A percentile compares a stretch with the other conserved stretches of the same genome.
Conservation (phyloP, 2,888 invertebrate genomes). For the Aphodius granarius region DNA sequence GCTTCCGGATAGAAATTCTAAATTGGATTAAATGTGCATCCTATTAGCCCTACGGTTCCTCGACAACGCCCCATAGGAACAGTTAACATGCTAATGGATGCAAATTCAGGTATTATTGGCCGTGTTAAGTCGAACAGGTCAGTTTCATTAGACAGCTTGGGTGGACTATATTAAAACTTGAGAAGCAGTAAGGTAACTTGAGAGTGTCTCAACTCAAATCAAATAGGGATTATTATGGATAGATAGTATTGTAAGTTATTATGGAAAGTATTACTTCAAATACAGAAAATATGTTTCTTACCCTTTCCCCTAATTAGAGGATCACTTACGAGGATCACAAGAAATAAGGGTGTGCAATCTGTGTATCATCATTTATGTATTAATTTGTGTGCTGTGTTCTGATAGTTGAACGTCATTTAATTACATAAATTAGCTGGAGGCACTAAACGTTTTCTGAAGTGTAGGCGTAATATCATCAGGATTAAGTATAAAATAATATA, state of each 20-base stretch:
- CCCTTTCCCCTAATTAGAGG: neutral
- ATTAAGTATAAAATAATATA: neutral
- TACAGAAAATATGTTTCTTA: too few species aligned
- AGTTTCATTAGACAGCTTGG: constrained; percentile 39
- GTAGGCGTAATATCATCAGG: neutral
- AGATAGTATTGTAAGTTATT: too few species aligned
- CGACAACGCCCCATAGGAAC: neutral
- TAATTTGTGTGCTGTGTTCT: neutral
- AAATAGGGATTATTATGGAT: too few species aligned
- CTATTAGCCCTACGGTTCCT: neutral
- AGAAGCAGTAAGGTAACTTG: constrained; percentile 29
- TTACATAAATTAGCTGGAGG: neutral
- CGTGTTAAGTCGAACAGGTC: constrained; percentile 37
- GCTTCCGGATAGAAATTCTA: neutral
- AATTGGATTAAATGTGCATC: neutral
- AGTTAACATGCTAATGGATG: constrained; percentile 42
- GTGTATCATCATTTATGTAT: neutral
- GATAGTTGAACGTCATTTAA: neutral
- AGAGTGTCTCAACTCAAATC: too few species aligned
- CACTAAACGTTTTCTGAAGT: neutral
- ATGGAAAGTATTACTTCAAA: too few species aligned
- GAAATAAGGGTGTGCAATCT: neutral
- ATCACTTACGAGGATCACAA: neutral
- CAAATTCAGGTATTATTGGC: constrained; percentile 37
- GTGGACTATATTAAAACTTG: constrained; percentile 23